Percentiles rank a stretch among this genome's conserved stretches.
Evolutionary conservation across 35 echinoderm and acorn worm genomes (phyloP).

Genomic region (Heliocidaris erythrogramma): DNA sequence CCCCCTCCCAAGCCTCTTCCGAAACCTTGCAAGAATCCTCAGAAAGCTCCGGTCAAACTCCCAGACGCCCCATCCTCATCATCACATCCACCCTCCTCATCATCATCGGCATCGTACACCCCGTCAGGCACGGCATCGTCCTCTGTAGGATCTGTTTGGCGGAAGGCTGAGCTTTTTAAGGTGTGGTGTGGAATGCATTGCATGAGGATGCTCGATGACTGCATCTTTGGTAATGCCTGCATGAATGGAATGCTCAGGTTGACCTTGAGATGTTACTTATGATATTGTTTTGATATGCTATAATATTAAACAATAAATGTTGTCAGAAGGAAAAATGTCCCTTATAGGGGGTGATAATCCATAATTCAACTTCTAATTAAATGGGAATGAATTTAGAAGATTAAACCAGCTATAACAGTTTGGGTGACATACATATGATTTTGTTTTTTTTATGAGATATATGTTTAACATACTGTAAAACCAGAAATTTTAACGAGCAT

Average conservation of each 20-base stretch:
- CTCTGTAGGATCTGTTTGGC: constrained; percentile 30
- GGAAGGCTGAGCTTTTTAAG: constrained; percentile 25
- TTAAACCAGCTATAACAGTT: too few relatives aligned
- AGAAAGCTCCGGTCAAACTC: not conserved
- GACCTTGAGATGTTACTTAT: not conserved
- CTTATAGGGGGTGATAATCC: too few relatives aligned
- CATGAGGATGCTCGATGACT: not conserved
- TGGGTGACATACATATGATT: too few relatives aligned
- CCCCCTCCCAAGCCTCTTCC: constrained; percentile 37
- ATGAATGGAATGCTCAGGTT: not conserved
- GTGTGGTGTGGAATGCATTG: constrained; percentile 21
- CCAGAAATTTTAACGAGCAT: too few relatives aligned
- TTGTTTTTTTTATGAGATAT: too few relatives aligned
- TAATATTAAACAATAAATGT: too few relatives aligned
- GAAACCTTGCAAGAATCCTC: constrained; percentile 30
- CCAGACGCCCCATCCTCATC: not conserved
- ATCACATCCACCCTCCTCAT: not conserved
- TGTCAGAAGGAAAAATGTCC: not conserved
- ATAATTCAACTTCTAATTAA: too few relatives aligned
- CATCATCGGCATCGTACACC: constrained; percentile 29
- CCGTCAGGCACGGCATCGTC: constrained; percentile 23
- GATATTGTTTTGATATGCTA: not conserved
- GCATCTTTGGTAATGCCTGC: not conserved
- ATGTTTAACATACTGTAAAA: too few relatives aligned
- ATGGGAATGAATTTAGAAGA: too few relatives aligned